Conservation (phyloP, 1,140 invertebrate species). For the Drosophila willistoni region DNA sequence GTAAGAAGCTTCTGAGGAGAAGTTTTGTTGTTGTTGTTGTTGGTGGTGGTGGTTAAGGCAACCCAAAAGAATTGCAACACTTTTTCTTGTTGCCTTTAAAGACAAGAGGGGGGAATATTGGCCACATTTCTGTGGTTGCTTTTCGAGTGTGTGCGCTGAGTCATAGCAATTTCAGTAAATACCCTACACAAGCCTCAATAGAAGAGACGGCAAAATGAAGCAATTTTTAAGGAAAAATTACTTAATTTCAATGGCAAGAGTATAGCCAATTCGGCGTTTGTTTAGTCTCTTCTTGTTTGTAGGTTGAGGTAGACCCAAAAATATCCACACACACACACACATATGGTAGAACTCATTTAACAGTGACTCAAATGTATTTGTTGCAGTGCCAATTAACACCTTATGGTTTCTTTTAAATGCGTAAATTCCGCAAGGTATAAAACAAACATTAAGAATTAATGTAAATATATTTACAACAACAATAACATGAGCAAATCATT, state of each 20-base stretch:
- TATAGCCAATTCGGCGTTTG: background rate
- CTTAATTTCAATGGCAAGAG: background rate
- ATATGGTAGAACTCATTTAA: background rate
- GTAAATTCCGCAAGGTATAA: background rate
- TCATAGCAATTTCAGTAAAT: background rate
- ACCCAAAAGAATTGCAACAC: constrained; percentile 12
- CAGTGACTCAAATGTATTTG: constrained; percentile 3
- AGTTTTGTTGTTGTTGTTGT: background rate
- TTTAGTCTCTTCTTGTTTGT: background rate
- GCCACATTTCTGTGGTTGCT: constrained; percentile 3
- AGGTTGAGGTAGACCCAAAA: constrained; percentile 1
- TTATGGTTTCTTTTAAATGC: background rate
- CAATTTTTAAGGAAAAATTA: no score
- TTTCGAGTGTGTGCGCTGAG: constrained; percentile 1
- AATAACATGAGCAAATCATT: background rate
- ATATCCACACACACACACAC: background rate
- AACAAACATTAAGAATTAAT: background rate
- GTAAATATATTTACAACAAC: constrained; percentile 1
- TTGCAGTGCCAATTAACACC: background rate
- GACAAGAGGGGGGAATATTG: background rate
- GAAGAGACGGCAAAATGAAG: no score
- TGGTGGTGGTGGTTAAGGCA: background rate
- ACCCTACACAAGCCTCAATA: background rate
- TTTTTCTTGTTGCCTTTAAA: background rate
- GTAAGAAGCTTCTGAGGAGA: constrained; percentile 25